Evolutionary conservation across 2,797 vertebrate genomes (phyloP).

Genomic region (Phrynocephalus forsythii): DNA sequence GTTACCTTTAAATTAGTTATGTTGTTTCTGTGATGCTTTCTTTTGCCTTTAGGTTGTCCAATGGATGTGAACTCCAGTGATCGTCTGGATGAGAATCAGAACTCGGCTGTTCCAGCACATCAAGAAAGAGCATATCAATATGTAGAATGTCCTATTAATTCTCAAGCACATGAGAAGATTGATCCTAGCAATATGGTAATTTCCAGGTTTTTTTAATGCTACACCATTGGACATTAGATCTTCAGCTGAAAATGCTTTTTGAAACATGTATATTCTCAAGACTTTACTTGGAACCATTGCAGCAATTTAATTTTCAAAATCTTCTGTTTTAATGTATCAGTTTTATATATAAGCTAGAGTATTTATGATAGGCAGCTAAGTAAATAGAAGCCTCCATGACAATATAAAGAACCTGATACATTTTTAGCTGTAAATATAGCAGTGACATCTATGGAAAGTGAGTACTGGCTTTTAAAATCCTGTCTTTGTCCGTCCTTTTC

Average conservation of each 20-base stretch:
- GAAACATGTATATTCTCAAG: not conserved
- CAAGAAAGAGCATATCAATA: conserved; percentile 92
- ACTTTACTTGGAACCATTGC: not conserved
- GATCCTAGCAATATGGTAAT: conserved; percentile 94
- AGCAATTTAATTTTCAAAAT: not conserved
- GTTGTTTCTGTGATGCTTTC: not conserved
- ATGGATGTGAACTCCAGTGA: conserved; percentile 69
- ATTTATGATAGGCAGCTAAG: not conserved
- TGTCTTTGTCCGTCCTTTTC: not conserved
- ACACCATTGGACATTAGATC: not conserved
- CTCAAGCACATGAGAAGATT: conserved; percentile 77
- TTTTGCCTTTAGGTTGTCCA: conserved; percentile 77
- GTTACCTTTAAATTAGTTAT: not conserved
- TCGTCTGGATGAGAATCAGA: conserved; percentile 47
- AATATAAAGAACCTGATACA: not conserved
- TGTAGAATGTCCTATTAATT: conserved; percentile 85
- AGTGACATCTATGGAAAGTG: not conserved
- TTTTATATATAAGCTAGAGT: not conserved
- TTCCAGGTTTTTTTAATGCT: not conserved
- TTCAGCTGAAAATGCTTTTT: not conserved
- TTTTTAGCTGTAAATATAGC: not conserved
- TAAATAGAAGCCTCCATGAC: not conserved
- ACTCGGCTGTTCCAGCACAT: conserved; percentile 81
- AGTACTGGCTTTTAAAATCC: not conserved
- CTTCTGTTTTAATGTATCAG: not conserved